phyloP scores from a whole-genome alignment of 1,140 invertebrate species.

The Diorhabda sublineata region DNA sequence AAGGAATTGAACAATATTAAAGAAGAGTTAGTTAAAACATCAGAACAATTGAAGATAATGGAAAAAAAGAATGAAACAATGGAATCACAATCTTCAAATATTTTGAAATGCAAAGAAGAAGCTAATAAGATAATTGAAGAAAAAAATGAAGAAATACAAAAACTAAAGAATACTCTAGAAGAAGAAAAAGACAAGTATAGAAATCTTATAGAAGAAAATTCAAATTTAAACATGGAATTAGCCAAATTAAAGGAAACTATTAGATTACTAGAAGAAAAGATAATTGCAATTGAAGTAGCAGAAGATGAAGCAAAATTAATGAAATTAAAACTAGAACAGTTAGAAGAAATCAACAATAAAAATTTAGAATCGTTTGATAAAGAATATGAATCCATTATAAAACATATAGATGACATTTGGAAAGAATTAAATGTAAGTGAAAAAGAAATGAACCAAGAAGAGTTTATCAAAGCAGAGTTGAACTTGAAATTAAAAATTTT shows the following conservation, averaged over 20 bases:
- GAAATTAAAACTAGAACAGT: conserved; percentile 33
- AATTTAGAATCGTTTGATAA: conserved; percentile 23
- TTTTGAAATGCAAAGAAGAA: conserved; percentile 25
- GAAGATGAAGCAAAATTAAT: conserved; percentile 34
- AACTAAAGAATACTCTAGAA: conserved; percentile 21
- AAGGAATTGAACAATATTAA: conserved; percentile 19
- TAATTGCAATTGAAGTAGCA: conserved; percentile 40
- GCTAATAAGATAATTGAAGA: conserved; percentile 26
- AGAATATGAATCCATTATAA: conserved; percentile 24
- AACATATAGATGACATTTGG: conserved; percentile 28
- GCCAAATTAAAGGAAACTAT: conserved; percentile 23
- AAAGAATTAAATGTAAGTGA: conserved; percentile 14
- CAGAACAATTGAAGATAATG: conserved; percentile 7
- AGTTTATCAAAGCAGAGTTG: neutral
- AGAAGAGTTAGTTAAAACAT: neutral
- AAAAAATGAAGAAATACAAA: conserved; percentile 25
- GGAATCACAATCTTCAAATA: conserved; percentile 41
- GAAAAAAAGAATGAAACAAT: conserved; percentile 25
- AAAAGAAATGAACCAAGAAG: neutral
- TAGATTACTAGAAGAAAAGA: conserved; percentile 27
- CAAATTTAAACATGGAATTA: conserved; percentile 21
- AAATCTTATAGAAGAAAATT: conserved; percentile 15
- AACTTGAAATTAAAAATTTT: neutral
- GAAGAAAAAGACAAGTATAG: conserved; percentile 23
- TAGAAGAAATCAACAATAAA: conserved; percentile 31